Percentiles rank a stretch among this genome's conserved stretches.
Conservation (phyloP, 2,888 invertebrate genomes). For the Tupiocoris notatus region DNA sequence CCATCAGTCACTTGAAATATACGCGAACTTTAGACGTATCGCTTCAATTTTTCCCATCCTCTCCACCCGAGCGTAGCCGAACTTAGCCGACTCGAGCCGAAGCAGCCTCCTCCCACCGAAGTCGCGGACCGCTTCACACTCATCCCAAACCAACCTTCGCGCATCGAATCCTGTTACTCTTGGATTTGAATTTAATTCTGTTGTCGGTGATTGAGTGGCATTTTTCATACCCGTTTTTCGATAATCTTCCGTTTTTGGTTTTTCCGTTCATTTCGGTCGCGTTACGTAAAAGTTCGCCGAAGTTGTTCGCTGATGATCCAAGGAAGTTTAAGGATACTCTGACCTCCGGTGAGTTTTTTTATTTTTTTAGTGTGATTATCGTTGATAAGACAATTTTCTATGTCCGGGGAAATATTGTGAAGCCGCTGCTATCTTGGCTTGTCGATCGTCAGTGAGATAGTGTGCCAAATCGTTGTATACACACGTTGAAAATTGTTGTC, state of each 20-base stretch:
- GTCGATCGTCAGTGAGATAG: too few species aligned
- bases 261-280: too few species aligned
- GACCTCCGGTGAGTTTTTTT: slow-evolving; percentile 4
- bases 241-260: background rate
- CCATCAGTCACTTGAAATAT: too few species aligned
- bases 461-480: too few species aligned
- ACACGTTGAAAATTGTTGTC: too few species aligned
- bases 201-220: background rate
- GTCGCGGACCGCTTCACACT: background rate
- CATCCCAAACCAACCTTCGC: slow-evolving; percentile 30
- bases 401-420: too few species aligned
- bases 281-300: too few species aligned
- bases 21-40: background rate
- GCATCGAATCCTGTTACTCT: slow-evolving; percentile 1
- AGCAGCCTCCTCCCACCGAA: background rate
- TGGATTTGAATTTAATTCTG: background rate
- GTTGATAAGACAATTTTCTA: too few species aligned
- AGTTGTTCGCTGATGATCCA: too few species aligned
- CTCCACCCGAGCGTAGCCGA: background rate
- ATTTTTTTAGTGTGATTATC: too few species aligned
- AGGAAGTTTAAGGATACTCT: slow-evolving; percentile 17
- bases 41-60: background rate
- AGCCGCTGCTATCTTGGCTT: too few species aligned
- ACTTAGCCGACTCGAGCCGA: slow-evolving; percentile 4
- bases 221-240: too few species aligned